Evolutionary conservation across 2,888 invertebrate genomes (phyloP).

Genomic region (Sesamia inferens): DNA sequence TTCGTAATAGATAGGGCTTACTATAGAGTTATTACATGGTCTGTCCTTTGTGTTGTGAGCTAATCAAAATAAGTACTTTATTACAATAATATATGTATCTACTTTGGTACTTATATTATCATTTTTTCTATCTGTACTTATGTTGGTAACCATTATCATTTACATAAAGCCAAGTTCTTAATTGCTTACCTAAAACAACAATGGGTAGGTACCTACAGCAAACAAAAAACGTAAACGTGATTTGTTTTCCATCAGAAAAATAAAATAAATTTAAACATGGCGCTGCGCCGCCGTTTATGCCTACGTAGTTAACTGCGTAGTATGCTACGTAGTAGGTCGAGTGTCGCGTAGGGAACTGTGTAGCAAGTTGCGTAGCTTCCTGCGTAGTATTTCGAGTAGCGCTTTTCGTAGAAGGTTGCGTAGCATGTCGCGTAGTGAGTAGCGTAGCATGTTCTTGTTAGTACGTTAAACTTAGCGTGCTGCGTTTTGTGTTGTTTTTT

Average conservation of each 20-base stretch:
- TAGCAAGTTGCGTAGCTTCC: too few relatives aligned
- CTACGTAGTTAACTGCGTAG: neutral
- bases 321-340: neutral
- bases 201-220: too few relatives aligned
- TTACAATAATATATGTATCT: neutral
- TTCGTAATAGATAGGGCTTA: slow-evolving; percentile 50
- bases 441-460: neutral
- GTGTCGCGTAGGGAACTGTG: neutral
- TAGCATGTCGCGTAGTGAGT: neutral
- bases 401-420: neutral
- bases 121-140: neutral
- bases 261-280: neutral
- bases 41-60: slow-evolving; percentile 27
- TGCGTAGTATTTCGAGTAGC: neutral
- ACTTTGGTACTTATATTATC: neutral
- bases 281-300: neutral
- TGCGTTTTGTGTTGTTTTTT: neutral
- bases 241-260: neutral
- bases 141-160: neutral
- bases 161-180: neutral
- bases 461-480: neutral
- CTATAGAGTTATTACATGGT: slow-evolving; percentile 57
- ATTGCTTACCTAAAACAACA: neutral
- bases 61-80: slow-evolving; percentile 33
- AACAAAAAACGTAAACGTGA: neutral